phyloP scores from a whole-genome alignment of 2,888 invertebrate genomes.

The Drosophila acutilabella region DNA sequence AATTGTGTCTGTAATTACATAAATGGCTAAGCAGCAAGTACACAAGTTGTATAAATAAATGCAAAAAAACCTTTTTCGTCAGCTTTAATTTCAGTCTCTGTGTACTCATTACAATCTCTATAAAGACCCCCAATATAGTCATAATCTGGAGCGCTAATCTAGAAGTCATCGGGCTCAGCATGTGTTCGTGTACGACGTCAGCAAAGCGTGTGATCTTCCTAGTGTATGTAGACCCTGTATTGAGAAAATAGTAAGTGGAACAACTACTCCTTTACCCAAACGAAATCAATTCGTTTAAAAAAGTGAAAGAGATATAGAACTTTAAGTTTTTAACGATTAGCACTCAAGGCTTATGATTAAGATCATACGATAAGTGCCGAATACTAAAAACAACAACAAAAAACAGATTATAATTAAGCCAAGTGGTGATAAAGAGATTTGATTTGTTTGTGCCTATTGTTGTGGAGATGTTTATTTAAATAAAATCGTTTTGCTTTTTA shows the following conservation, averaged over 20 bases:
- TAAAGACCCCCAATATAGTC: slow-evolving; percentile 4
- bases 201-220: slow-evolving; percentile 16
- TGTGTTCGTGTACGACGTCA: slow-evolving; percentile 7
- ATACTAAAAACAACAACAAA: not conserved
- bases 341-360: slow-evolving; percentile 13
- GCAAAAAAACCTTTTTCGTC: slow-evolving; percentile 43
- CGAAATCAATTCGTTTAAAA: no score
- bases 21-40: slow-evolving; percentile 19
- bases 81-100: slow-evolving; percentile 46
- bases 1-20: slow-evolving; percentile 41
- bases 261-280: no score
- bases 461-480: slow-evolving; percentile 31
- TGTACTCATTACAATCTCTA: slow-evolving; percentile 23
- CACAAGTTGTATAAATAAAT: slow-evolving; percentile 61
- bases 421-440: slow-evolving; percentile 2
- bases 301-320: not conserved
- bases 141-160: slow-evolving; percentile 26
- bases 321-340: slow-evolving; percentile 21
- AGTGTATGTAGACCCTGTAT: not conserved
- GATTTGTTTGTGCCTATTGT: slow-evolving; percentile 18
- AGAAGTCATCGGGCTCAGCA: slow-evolving; percentile 19
- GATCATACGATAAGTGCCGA: slow-evolving; percentile 4
- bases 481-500: slow-evolving; percentile 14
- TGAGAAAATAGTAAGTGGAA: no score
- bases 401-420: slow-evolving; percentile 4